Evolutionary conservation across 2,888 invertebrate genomes (phyloP).

Genomic region (Pristionchus maxplancki): DNA sequence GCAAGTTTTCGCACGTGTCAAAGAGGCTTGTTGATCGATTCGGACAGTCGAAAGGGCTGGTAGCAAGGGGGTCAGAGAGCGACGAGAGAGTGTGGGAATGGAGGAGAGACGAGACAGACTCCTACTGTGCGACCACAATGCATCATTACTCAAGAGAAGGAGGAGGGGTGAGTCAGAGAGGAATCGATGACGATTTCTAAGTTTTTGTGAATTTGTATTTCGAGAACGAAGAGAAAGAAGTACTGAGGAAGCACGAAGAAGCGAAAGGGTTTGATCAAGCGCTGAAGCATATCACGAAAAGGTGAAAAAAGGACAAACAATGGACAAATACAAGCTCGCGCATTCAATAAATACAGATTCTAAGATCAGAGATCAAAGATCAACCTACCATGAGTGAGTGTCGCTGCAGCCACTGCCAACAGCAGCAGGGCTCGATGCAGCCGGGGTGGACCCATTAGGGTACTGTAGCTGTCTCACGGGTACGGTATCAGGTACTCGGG

Average conservation of each 20-base stretch:
- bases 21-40: background rate
- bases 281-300: background rate
- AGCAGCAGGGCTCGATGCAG: background rate
- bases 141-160: slow-evolving; percentile 33
- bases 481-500: background rate
- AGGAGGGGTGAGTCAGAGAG: slow-evolving; percentile 7
- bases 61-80: slow-evolving; percentile 4
- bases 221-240: background rate
- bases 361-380: background rate
- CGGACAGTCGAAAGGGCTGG: slow-evolving; percentile 38
- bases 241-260: background rate
- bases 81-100: background rate
- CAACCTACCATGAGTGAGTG: background rate
- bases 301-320: background rate
- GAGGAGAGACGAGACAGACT: background rate
- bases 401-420: background rate
- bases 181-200: background rate
- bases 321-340: background rate
- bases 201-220: background rate
- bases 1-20: background rate
- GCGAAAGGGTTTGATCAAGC: background rate
- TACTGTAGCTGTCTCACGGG: background rate
- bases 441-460: slow-evolving; percentile 38
- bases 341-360: background rate
- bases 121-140: slow-evolving; percentile 21